Evolutionary conservation across 2,113 vertebrate genomes (phyloP).

Genomic region (Corvus cornix): DNA sequence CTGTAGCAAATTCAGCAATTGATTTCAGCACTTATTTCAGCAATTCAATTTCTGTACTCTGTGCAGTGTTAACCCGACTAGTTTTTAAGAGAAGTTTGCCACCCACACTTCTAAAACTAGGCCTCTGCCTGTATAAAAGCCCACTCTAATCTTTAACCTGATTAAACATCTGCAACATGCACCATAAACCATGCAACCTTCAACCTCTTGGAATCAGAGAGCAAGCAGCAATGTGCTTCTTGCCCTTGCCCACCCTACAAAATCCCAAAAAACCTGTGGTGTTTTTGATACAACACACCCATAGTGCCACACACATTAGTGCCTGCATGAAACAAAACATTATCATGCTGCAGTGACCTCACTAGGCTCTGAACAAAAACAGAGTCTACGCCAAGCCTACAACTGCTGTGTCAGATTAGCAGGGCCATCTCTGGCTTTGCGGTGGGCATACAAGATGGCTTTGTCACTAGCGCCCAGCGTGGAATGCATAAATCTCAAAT

Average conservation of each 20-base stretch:
- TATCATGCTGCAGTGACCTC: neutral
- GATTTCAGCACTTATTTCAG: neutral
- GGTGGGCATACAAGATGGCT: neutral
- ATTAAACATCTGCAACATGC: neutral
- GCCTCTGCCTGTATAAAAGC: neutral
- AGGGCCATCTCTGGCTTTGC: neutral
- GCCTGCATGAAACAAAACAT: neutral
- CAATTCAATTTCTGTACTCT: neutral
- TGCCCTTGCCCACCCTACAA: neutral
- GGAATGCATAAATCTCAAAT: neutral
- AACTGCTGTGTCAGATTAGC: neutral
- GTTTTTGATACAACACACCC: neutral
- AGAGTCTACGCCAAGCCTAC: neutral
- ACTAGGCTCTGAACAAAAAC: neutral
- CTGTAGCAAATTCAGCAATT: neutral
- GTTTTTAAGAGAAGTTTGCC: neutral
- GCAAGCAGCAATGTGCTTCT: accelerated
- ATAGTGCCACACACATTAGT: neutral
- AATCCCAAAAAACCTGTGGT: neutral
- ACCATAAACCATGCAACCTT: neutral
- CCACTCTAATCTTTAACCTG: neutral
- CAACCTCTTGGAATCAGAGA: neutral
- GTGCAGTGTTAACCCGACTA: neutral
- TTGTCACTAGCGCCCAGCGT: accelerated
- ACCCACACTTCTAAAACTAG: neutral